Evolutionary conservation across 2,113 vertebrate genomes (phyloP), one percentile per base, ranked within the genome.

Genomic region (Lasiurus borealis): DNA sequence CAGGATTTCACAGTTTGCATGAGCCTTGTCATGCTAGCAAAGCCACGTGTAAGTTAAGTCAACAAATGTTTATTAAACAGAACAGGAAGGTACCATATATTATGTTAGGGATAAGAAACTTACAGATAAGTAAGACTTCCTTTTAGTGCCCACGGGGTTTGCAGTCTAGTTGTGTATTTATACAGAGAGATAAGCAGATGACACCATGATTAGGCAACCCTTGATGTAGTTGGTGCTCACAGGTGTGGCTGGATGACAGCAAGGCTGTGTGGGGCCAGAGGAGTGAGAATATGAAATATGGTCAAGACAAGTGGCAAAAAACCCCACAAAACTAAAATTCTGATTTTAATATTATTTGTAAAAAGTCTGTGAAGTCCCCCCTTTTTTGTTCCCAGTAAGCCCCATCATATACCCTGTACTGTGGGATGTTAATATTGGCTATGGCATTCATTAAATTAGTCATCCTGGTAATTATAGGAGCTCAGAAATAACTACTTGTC

Each of bases 381-480:
- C 27, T 80, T 71, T 50, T 34, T 84, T 92, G 40, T 95, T 96
- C 81, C 85, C 40, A 78, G 72, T 44, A 93, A 89, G 87, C 54
- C 57, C 64, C 7, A 2, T 13, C 48, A 50, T 4, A 18, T 4
- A 46, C 34, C 18, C 18, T 48, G 11, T 82, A 75, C 25, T 18
- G 76, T 89, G 36, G 31, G 48, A 15, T 78, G 46, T 77, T 68
- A 92, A 82, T 15, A 1, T 23, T 80, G 95, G 66, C 81, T 81
- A 40, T 48, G 40, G 25, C 48, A 82, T 75, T 94, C 88, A 95
- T 72, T 94, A 93, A 76, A 95, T 97, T 90, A 96, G 80, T 93
- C 86, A 95, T 97, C 75, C 68, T 83, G 40, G 93, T 94, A 83
- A 96, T 96, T 90, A 93, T 16, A 92, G 91, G 90, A 91, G 52